Evolutionary conservation across 1,140 invertebrate genomes (phyloP).

Genomic region (Euschistus heros): DNA sequence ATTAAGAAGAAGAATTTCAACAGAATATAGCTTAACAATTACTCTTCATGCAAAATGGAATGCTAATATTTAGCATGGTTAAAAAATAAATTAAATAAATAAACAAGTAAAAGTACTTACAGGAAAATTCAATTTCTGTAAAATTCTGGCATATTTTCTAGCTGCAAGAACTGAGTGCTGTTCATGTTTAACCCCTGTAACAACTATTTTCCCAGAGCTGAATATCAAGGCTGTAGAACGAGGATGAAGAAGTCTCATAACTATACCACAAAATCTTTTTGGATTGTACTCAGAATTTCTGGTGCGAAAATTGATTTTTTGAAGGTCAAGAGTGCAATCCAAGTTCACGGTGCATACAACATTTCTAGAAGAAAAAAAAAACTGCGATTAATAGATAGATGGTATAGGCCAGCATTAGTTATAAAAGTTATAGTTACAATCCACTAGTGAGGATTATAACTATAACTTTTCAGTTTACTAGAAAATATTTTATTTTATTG

Average conservation of each 20-base stretch:
- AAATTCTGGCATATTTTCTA: conserved; percentile 94
- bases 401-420: too few relatives aligned
- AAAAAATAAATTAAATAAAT: too few relatives aligned
- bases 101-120: conserved; percentile 40
- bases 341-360: conserved; percentile 93
- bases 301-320: conserved; percentile 88
- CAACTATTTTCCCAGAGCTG: conserved; percentile 96
- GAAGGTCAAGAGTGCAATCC: conserved; percentile 73
- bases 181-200: conserved; percentile 95
- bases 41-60: too few relatives aligned
- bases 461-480: too few relatives aligned
- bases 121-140: conserved; percentile 93
- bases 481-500: too few relatives aligned
- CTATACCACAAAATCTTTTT: conserved; percentile 91
- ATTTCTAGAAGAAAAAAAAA: conserved; percentile 40
- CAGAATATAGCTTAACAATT: too few relatives aligned
- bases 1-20: too few relatives aligned
- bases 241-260: conserved; percentile 96
- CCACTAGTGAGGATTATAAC: too few relatives aligned
- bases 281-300: conserved; percentile 99
- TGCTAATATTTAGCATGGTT: too few relatives aligned
- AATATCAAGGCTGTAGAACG: conserved; percentile 96
- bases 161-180: conserved; percentile 85
- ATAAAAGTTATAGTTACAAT: too few relatives aligned
- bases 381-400: too few relatives aligned